These are phyloP conservation scores for Druceiella hillmani DNA, from an alignment of 2,888 invertebrate species.

Conservation along the genomic window DNA sequence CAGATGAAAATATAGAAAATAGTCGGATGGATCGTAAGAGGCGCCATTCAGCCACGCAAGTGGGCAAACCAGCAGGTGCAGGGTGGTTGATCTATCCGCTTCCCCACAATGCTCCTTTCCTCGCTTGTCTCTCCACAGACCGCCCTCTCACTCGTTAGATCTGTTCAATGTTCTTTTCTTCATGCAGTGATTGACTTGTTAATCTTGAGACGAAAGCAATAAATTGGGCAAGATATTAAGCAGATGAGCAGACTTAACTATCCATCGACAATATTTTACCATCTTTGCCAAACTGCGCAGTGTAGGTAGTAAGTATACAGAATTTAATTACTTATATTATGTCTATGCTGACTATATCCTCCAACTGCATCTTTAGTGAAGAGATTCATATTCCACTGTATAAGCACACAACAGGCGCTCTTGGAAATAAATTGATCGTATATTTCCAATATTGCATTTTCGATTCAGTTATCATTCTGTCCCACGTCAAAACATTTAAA, in stretches of 20 bases:
- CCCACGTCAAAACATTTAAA: no score
- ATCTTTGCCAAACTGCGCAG: no score
- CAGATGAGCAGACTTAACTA: constrained; percentile 2
- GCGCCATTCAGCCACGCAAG: constrained; percentile 49
- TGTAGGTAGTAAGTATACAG: no score
- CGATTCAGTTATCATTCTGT: no score
- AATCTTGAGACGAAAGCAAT: constrained; percentile 6
- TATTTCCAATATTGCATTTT: no score
- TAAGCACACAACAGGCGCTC: no score
- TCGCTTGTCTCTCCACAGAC: constrained; percentile 42
- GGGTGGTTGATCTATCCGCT: constrained; percentile 29
- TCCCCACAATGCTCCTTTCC: constrained; percentile 46
- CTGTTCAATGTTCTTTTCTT: constrained; percentile 14
- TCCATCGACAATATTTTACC: neutral
- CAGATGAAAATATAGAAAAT: constrained; percentile 7
- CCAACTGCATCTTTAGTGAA: no score
- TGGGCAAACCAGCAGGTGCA: constrained; percentile 32
- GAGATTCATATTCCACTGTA: no score
- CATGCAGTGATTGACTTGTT: constrained; percentile 6
- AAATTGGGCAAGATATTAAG: constrained; percentile 4
- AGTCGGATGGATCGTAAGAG: constrained; percentile 51
- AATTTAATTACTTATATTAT: no score
- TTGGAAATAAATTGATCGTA: no score
- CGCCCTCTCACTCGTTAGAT: constrained; percentile 49
- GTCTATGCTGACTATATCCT: no score